Conservation (phyloP, 2,113 vertebrate species). For the Macrotus californicus region DNA sequence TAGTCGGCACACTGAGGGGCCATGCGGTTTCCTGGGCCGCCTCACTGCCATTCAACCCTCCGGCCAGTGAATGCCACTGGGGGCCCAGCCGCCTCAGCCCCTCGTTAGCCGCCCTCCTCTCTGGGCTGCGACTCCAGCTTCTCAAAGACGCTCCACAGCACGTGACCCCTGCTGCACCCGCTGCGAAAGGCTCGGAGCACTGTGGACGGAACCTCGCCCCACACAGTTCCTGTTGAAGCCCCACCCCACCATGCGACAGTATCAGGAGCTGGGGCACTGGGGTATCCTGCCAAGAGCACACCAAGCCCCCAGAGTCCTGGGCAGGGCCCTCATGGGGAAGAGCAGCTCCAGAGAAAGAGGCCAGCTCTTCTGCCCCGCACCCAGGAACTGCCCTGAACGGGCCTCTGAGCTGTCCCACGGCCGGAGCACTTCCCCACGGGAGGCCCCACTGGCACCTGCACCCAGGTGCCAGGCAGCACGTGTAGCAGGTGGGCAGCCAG, state of each 20-base stretch:
- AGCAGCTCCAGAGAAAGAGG: background rate
- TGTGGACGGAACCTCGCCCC: background rate
- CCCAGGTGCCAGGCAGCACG: background rate
- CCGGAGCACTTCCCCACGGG: background rate
- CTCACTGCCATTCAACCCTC: background rate
- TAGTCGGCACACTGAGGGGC: background rate
- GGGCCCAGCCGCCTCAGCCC: background rate
- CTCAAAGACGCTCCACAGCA: background rate
- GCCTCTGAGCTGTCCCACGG: background rate
- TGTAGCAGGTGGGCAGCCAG: background rate
- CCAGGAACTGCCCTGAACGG: background rate
- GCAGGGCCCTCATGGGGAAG: background rate
- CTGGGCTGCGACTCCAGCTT: background rate
- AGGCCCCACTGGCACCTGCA: background rate
- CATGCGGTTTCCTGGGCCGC: background rate
- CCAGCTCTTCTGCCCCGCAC: background rate
- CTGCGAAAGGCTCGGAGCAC: background rate
- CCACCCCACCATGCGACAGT: too few relatives aligned
- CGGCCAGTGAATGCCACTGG: background rate
- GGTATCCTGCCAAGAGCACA: background rate
- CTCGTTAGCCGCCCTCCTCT: background rate
- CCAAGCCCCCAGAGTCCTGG: background rate
- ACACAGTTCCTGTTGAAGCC: too few relatives aligned
- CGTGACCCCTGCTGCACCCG: background rate
- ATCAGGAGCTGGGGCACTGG: too few relatives aligned